Evolutionary conservation across 2,113 vertebrate species (phyloP).

Genomic region (Sylvietta virens): DNA sequence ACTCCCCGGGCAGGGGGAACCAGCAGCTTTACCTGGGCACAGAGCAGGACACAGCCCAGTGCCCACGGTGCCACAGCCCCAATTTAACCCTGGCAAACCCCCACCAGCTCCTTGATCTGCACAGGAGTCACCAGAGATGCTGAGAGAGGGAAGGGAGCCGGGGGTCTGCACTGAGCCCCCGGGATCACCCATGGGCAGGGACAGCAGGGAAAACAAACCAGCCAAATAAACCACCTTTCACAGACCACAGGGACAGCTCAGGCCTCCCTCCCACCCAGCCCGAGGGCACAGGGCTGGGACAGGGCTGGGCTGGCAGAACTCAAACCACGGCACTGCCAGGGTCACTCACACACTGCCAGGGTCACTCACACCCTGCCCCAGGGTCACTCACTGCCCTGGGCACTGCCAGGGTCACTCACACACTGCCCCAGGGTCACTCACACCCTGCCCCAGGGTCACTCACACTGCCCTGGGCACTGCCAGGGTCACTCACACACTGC

Average conservation of each 20-base stretch:
- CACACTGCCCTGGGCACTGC: not conserved
- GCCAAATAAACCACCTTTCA: too few relatives aligned
- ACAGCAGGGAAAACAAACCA: not conserved
- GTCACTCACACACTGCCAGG: not conserved
- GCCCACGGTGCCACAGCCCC: fast-evolving
- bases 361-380: not conserved
- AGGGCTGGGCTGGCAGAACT: not conserved
- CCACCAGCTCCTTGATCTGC: not conserved
- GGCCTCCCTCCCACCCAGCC: not conserved
- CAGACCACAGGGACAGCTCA: not conserved
- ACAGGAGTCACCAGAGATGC: not conserved
- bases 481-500: not conserved
- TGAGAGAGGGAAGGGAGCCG: not conserved
- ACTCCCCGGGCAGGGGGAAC: not conserved
- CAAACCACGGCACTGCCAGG: not conserved
- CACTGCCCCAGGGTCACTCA: not conserved
- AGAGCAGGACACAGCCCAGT: not conserved
- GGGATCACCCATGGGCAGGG: not conserved
- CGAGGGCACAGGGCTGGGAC: not conserved
- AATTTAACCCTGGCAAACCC: not conserved
- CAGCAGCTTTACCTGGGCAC: not conserved
- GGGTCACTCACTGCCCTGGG: not conserved
- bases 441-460: not conserved
- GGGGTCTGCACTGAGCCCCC: not conserved
- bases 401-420: not conserved